Percentiles rank a stretch among this genome's conserved stretches.
Evolutionary conservation across 2,113 vertebrate genomes (phyloP).

Genomic region (Casuarius casuarius): DNA sequence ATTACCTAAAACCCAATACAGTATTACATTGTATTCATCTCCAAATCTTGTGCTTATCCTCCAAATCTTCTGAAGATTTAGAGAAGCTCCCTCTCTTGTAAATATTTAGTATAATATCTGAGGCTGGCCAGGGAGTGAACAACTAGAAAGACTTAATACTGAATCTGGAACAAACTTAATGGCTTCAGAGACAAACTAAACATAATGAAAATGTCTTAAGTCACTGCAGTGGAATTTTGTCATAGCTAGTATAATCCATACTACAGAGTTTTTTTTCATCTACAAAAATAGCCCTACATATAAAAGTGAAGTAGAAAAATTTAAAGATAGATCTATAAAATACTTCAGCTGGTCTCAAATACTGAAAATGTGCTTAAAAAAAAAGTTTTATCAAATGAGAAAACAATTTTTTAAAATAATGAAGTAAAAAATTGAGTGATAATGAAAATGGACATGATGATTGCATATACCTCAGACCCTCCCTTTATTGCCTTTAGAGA

Average conservation of each 20-base stretch:
- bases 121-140: not conserved
- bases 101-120: conserved; percentile 6
- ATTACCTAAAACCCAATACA: not conserved
- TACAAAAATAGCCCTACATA: not conserved
- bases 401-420: not conserved
- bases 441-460: not conserved
- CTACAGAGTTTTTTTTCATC: not conserved
- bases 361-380: not conserved
- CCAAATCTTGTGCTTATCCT: not conserved
- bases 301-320: not conserved
- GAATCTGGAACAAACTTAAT: not conserved
- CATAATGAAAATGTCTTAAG: not conserved
- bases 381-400: not conserved
- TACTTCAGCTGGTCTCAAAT: not conserved
- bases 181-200: not conserved
- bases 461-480: not conserved
- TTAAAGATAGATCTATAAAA: not conserved
- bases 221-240: not conserved
- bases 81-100: not conserved
- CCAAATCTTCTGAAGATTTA: not conserved
- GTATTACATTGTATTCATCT: not conserved
- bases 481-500: not conserved
- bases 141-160: not conserved
- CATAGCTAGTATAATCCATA: not conserved
- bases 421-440: not conserved